phyloP scores from a whole-genome alignment of 2,113 vertebrate genomes.

The Charadrius vociferus region DNA sequence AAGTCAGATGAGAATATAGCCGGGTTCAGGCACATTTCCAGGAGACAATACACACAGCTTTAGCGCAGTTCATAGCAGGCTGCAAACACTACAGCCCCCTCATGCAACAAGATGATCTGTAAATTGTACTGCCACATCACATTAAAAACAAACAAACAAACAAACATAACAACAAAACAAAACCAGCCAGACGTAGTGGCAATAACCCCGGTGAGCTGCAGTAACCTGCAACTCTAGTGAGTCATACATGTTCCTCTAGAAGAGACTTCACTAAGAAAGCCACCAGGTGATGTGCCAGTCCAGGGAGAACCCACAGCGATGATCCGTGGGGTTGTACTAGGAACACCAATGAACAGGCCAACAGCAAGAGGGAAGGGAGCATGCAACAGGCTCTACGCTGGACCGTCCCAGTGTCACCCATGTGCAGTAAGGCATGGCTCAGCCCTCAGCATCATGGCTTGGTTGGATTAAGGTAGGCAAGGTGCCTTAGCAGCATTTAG shows the following conservation, averaged over 20 bases:
- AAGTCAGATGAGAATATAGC: neutral
- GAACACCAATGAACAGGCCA: neutral
- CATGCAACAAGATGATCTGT: neutral
- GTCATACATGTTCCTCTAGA: neutral
- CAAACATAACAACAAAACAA: neutral
- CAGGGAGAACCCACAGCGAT: neutral
- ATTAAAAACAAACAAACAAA: neutral
- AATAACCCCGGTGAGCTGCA: neutral
- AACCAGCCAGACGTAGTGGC: neutral
- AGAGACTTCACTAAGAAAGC: neutral
- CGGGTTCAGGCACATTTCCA: neutral
- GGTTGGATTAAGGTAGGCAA: neutral
- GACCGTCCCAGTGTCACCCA: neutral
- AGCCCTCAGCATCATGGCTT: neutral
- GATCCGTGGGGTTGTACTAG: neutral
- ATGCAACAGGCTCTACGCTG: accelerated
- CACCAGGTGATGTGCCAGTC: neutral
- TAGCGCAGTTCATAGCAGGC: neutral
- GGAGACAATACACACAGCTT: neutral
- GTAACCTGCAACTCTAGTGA: neutral
- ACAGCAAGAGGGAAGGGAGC: neutral
- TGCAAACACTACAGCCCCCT: neutral
- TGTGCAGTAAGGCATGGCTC: neutral
- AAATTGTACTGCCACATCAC: neutral
- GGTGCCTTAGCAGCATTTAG: neutral